A percentile compares a stretch with the other conserved stretches of the same genome.
These are phyloP conservation scores for Leptinotarsa defecta DNA, from an alignment of 1,140 invertebrate genomes.

Conservation along the genomic window DNA sequence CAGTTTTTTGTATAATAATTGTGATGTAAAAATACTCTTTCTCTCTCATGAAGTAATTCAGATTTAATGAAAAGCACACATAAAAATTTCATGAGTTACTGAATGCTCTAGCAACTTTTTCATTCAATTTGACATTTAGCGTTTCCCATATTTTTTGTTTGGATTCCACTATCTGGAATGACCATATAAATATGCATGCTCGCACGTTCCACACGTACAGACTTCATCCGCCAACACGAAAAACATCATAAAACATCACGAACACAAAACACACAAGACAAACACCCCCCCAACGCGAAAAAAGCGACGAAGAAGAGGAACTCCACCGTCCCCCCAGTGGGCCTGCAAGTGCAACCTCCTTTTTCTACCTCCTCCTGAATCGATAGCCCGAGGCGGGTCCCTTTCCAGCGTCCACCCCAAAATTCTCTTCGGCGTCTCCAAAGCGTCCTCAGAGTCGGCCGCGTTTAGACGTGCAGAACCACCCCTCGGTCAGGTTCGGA, in stretches of 20 bases:
- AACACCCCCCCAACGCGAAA: conserved; percentile 13
- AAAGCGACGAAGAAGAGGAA: conserved; percentile 1
- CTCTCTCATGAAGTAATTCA: too few species aligned
- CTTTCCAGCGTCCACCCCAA: conserved; percentile 47
- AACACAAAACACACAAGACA: conserved; percentile 8
- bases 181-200: conserved; percentile 13
- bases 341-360: conserved; percentile 31
- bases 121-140: too few species aligned
- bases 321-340: neutral
- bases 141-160: neutral
- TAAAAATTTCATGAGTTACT: too few species aligned
- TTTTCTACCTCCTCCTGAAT: conserved; percentile 32
- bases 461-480: conserved; percentile 46
- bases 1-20: too few species aligned
- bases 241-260: conserved; percentile 20
- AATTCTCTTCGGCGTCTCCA: conserved; percentile 45
- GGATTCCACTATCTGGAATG: neutral
- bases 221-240: conserved; percentile 9
- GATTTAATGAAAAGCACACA: too few species aligned
- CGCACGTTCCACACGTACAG: conserved; percentile 3
- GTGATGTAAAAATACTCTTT: too few species aligned
- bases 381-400: conserved; percentile 39
- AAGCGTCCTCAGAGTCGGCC: conserved; percentile 48
- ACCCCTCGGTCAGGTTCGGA: conserved; percentile 32
- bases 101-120: too few species aligned